Base-by-base conservation (phyloP, 2,797 vertebrate genomes). In the Decapterus maruadsi region DNA sequence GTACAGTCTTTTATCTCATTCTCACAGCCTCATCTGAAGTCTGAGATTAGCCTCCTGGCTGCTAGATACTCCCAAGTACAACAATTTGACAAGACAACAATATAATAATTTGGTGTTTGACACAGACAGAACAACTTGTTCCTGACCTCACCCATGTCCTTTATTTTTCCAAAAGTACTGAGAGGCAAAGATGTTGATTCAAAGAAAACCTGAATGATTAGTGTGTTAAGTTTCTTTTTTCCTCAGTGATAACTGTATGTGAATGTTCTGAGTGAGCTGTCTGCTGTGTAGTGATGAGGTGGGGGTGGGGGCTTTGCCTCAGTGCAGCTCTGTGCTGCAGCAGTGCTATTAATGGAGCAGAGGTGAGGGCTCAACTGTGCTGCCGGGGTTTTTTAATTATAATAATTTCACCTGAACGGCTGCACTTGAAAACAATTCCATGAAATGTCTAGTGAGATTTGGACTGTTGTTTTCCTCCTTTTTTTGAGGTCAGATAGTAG, bases 311-410 rank as follows among this genome's bases (percentile, higher is more conserved):
- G 29, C 4, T 8, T 68, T 26, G 11, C 26, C 45, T 61, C 34
- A 48, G 1, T 64, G 31, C 19, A 67, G 17, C 45, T 40, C 20
- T 19, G 8, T 20, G 48, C 60, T 60, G 66, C 60, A 58, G 66
- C 62, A 58, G 29, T 50, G 61, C 55, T 73, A 74, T 89, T 63
- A 60, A 64, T 69, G 20, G 36, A 75, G 72, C 43, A 55, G 46
- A 4, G 58, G 53, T 31, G 11, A 22, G 66, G 14, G 63, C 43
- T 77, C 79, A 68, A 69, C 57, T 73, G 16, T 81, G 34, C 20
- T 19, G 8, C 54, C 42, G 45, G 17, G 6, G 1, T 19, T 64
- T 65, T 80, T 51, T 42, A 40, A 56, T 53, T 8, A 62, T 53
- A 2, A 40, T 46, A 20, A 66, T 72, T 70, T 62, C 26, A 64